Conservation (phyloP, 2,888 invertebrate species). For the Rhamnusium bicolor region DNA sequence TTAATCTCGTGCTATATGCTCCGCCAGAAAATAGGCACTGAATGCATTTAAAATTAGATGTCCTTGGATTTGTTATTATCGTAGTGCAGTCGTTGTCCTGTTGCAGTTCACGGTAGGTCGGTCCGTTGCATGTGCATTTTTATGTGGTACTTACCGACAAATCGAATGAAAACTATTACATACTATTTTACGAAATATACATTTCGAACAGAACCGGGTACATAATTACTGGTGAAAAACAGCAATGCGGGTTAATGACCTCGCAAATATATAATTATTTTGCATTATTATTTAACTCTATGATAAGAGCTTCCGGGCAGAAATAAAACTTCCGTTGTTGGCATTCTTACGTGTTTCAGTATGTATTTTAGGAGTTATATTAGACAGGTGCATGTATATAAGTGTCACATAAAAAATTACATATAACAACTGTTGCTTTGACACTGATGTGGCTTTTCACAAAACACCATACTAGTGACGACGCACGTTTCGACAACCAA, state of each 20-base stretch:
- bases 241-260: constrained; percentile 38
- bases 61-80: constrained; percentile 22
- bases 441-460: too few species aligned
- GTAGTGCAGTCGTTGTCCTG: constrained; percentile 31
- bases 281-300: constrained; percentile 37
- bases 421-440: too few species aligned
- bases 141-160: constrained; percentile 8
- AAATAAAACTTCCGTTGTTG: constrained; percentile 33
- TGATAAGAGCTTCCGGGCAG: constrained; percentile 37
- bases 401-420: too few species aligned
- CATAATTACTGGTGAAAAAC: constrained; percentile 3
- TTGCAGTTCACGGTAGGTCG: constrained; percentile 32
- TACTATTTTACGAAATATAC: not conserved
- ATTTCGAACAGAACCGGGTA: not conserved
- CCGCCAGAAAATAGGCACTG: constrained; percentile 17
- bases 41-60: constrained; percentile 32
- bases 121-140: constrained; percentile 17
- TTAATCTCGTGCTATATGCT: constrained; percentile 10
- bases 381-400: too few species aligned
- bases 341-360: not conserved
- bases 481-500: too few species aligned
- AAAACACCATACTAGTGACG: too few species aligned
- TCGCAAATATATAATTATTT: constrained; percentile 37
- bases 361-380: too few species aligned
- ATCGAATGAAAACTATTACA: not conserved